phyloP scores from a whole-genome alignment of 2,888 invertebrate genomes.

The Drosophila lutescens region DNA sequence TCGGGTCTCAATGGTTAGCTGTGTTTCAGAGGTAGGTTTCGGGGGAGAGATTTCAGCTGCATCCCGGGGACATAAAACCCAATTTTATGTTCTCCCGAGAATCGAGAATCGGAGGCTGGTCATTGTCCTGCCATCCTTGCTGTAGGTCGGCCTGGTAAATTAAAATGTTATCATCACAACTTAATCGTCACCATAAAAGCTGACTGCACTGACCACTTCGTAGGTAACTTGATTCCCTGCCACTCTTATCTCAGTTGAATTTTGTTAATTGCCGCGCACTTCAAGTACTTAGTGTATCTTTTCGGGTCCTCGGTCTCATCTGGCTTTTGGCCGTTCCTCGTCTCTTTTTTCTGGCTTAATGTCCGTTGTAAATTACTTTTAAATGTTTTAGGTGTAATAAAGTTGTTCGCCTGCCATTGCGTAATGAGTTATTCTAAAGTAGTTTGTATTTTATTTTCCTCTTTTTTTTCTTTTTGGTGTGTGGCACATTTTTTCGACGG shows the following conservation, averaged over 20 bases:
- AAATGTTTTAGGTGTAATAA: conserved; percentile 74
- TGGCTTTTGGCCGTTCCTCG: conserved; percentile 24
- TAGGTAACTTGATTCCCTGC: conserved; percentile 56
- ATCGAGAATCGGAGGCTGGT: conserved; percentile 45
- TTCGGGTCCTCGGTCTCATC: conserved; percentile 52
- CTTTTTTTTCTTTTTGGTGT: conserved; percentile 32
- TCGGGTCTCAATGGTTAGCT: conserved; percentile 22
- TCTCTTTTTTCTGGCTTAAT: conserved; percentile 50
- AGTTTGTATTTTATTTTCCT: conserved; percentile 30
- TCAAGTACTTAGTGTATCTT: conserved; percentile 75
- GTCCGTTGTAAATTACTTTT: conserved; percentile 74
- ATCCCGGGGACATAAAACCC: conserved; percentile 53
- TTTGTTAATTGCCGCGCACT: conserved; percentile 79
- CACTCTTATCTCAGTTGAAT: conserved; percentile 66
- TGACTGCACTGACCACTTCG: conserved; percentile 31
- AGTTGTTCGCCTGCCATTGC: conserved; percentile 67
- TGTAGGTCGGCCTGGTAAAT: conserved; percentile 74
- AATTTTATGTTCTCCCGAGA: conserved; percentile 67
- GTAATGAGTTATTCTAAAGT: conserved; percentile 66
- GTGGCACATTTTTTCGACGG: conserved; percentile 51
- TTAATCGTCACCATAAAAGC: conserved; percentile 69
- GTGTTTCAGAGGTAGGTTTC: conserved; percentile 3
- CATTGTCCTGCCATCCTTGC: conserved; percentile 55
- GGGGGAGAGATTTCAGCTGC: conserved; percentile 22
- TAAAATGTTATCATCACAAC: conserved; percentile 78